These are phyloP conservation scores for Micromesistius poutassou DNA, from an alignment of 2,797 vertebrate genomes.

Conservation along the genomic window DNA sequence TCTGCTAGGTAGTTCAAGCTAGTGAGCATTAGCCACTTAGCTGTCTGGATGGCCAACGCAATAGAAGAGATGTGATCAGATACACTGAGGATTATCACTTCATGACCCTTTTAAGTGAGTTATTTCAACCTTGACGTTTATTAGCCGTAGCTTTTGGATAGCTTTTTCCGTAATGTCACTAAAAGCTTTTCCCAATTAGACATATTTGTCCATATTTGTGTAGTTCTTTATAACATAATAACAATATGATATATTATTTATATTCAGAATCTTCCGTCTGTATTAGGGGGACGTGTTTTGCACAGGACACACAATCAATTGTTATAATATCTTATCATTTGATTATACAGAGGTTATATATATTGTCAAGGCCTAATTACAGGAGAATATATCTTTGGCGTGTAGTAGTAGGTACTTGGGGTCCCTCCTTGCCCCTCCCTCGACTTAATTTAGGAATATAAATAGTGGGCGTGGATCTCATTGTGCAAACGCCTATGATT, in stretches of 20 bases:
- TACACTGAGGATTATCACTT: neutral
- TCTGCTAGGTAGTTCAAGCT: slow-evolving; percentile 19
- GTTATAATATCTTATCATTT: neutral
- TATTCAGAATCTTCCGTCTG: neutral
- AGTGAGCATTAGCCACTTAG: slow-evolving; percentile 27
- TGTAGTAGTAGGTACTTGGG: neutral
- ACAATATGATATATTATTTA: too few species aligned
- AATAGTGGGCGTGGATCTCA: slow-evolving; percentile 28
- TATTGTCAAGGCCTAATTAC: neutral
- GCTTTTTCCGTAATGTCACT: too few species aligned
- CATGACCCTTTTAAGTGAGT: neutral
- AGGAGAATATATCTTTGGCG: neutral
- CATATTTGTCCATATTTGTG: too few species aligned
- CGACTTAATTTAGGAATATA: slow-evolving; percentile 14
- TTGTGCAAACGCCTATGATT: slow-evolving; percentile 17
- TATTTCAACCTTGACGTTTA: neutral
- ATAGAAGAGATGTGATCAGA: neutral
- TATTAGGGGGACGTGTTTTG: neutral
- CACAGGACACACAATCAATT: neutral
- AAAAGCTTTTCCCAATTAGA: too few species aligned
- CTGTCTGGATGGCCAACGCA: neutral
- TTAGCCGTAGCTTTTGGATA: neutral
- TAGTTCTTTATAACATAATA: too few species aligned
- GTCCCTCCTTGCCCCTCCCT: slow-evolving; percentile 18
- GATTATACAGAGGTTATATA: neutral